Evolutionary conservation across 1,140 invertebrate species (phyloP).

Genomic region (Drosophila chauvacae): DNA sequence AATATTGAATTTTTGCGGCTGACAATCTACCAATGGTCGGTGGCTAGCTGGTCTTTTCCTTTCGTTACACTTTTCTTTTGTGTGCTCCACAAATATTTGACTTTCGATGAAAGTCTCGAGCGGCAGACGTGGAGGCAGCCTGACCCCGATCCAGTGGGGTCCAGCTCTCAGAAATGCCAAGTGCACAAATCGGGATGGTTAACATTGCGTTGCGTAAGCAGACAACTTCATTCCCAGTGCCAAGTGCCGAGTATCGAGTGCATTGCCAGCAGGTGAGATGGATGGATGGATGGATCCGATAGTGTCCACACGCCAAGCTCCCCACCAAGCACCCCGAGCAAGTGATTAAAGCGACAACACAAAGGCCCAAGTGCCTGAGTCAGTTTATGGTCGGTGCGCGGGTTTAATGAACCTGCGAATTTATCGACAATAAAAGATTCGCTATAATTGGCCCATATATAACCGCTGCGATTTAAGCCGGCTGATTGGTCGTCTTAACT

Average conservation of each 20-base stretch:
- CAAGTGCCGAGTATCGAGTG: conserved; percentile 33
- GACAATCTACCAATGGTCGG: conserved; percentile 17
- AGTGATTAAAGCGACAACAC: conserved; percentile 29
- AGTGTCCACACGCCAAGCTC: conserved; percentile 52
- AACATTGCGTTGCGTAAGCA: conserved; percentile 64
- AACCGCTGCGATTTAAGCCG: conserved; percentile 61
- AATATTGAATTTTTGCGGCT: conserved; percentile 69
- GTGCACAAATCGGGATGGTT: conserved; percentile 61
- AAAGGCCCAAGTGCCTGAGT: conserved; percentile 44
- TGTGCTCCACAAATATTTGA: conserved; percentile 76
- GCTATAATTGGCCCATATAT: conserved; percentile 71
- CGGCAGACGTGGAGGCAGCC: conserved; percentile 54
- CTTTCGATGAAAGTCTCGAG: conserved; percentile 75
- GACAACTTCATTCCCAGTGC: conserved; percentile 55
- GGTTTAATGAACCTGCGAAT: conserved; percentile 77
- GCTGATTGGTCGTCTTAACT: conserved; percentile 33
- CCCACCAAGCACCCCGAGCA: conserved; percentile 37
- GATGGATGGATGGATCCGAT: conserved; percentile 3
- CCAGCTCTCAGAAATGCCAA: conserved; percentile 58
- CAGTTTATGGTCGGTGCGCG: conserved; percentile 39
- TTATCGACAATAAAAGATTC: conserved; percentile 77
- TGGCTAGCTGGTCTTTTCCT: conserved; percentile 55
- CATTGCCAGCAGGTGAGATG: conserved; percentile 36
- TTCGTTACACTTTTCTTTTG: conserved; percentile 76
- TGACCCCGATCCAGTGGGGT: conserved; percentile 60